Conservation (phyloP, 1,140 invertebrate species). For the Bombus difficillimus region DNA sequence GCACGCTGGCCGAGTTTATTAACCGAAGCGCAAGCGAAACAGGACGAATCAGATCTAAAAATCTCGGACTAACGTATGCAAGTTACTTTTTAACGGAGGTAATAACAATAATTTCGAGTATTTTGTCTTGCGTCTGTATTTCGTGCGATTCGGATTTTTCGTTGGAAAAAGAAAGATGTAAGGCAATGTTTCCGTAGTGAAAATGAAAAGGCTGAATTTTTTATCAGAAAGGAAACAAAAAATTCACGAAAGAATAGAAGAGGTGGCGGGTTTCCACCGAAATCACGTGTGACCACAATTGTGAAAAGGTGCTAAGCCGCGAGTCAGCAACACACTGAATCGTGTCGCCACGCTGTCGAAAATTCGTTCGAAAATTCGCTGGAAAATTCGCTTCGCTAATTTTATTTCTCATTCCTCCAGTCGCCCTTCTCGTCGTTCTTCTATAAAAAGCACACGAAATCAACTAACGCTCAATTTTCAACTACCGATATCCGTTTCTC, state of each 20-base stretch:
- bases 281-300: neutral
- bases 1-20: neutral
- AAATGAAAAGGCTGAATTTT: no score
- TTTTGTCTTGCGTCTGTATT: neutral
- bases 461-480: neutral
- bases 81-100: neutral
- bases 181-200: no score
- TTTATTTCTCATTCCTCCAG: neutral
- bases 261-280: no score
- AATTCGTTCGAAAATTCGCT: neutral
- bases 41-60: neutral
- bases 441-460: no score
- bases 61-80: neutral
- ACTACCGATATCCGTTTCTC: neutral
- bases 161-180: no score
- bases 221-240: neutral
- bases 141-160: neutral
- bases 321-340: neutral
- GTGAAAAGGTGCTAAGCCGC: neutral
- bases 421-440: neutral
- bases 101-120: neutral
- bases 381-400: neutral
- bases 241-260: neutral
- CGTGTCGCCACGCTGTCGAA: neutral
- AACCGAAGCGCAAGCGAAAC: neutral